Percentiles rank a stretch among this genome's conserved stretches.
Conservation (phyloP, 2,797 vertebrate species). For the Sebastes matsubarae region DNA sequence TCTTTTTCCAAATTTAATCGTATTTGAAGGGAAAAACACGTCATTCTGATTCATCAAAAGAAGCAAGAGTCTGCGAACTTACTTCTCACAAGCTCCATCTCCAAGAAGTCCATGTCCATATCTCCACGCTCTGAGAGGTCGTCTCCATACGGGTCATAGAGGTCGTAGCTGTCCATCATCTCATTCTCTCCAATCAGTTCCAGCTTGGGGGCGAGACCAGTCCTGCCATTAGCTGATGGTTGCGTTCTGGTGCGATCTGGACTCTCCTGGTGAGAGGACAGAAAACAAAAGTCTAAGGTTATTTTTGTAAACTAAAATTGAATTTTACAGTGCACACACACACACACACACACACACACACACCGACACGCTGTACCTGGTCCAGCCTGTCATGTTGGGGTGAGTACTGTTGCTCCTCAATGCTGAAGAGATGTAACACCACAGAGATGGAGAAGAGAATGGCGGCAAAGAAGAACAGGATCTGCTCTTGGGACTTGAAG, state of each 20-base stretch:
- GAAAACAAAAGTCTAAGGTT: background rate
- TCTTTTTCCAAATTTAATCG: background rate
- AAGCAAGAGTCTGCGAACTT: constrained; percentile 12
- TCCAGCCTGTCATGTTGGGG: constrained; percentile 87
- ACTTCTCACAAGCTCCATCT: constrained; percentile 91
- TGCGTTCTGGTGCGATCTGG: constrained; percentile 49
- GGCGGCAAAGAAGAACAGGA: constrained; percentile 95
- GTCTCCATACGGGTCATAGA: constrained; percentile 72
- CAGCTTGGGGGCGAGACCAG: constrained; percentile 75
- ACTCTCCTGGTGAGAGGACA: constrained; percentile 58
- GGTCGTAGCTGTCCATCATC: constrained; percentile 77
- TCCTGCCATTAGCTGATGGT: constrained; percentile 56
- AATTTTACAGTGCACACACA: background rate
- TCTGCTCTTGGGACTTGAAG: constrained; percentile 96
- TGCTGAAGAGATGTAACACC: constrained; percentile 92
- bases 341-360: background rate
- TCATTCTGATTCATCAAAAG: background rate
- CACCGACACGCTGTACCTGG: constrained; percentile 62
- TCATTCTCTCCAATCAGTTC: constrained; percentile 85
- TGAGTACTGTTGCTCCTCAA: constrained; percentile 92
- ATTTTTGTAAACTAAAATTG: background rate
- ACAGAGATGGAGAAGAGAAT: constrained; percentile 91
- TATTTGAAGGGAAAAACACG: background rate
- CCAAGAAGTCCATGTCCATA: constrained; percentile 87
- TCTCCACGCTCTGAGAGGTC: constrained; percentile 83